Conservation (phyloP, 2,113 vertebrate genomes). For the rat (Rattus norvegicus) region GRCr8 NC_086019.1:157900501-157901000, state of each 20-base stretch:
- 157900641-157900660: background rate
- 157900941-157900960: background rate
- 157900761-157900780: background rate
- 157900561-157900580: background rate
- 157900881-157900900: background rate
- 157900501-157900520: background rate
- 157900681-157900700: background rate
- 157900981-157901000: background rate
- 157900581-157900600: background rate
- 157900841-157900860: background rate
- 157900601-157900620: constrained; percentile 31
- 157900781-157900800: background rate
- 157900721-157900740: constrained; percentile 38
- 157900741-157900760: constrained; percentile 9
- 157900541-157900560: background rate
- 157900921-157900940: background rate
- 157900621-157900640: background rate
- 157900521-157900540: background rate
- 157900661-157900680: background rate
- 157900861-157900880: background rate
- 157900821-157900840: background rate
- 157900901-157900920: background rate
- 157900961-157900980: background rate
- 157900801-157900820: background rate
- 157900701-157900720: background rate